Base-by-base conservation (phyloP, 1,140 invertebrate genomes). In the Drosophila kurseongensis region DNA sequence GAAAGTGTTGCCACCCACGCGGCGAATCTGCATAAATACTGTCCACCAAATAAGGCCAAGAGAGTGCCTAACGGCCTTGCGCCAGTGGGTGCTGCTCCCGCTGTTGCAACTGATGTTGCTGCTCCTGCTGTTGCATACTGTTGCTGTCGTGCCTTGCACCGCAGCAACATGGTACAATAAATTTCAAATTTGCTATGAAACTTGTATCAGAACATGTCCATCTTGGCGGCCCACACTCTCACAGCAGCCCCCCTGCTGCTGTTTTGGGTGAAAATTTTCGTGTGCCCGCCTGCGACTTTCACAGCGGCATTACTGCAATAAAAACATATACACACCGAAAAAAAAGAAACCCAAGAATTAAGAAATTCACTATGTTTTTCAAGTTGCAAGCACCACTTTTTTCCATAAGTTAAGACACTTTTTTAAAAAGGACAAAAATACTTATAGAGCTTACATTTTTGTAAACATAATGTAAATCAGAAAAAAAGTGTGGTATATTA, bases 151-250 rank as follows among this genome's bases (percentile, higher is more conserved):
- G 61, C 51, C 55, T 52, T 47, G 57, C 52, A 61, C 23, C 16
- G 72, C 62, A 45, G 35, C 66, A 75, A 71, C 76, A 81, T 63
- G 71, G 52, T 63, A 68, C 72, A 83, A 89, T 89, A 89, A 89
- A 89, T 89, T 89, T 89, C 85, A 76, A 89, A 89, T 89, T 89
- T 89, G 84, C 84, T 89, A 61, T 71, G 76, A 89, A 84, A 90
- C 84, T 84, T 80, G 84, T 89, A 89, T 89, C 84, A 89, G 84
- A 89, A 89, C 85, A 84, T 89, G 84, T 89, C 84, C 84, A 89
- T 89, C 84, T 83, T 60, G 68, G 69, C 71, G 76, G 48, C 84
- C 80, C 84, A 88, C 83, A 78, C 74, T 75, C 52, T 59, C 44
- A 7, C 38, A 16, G 35, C 23, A 14, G 47, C 4, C 32, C 54